These are phyloP conservation scores for Brachionus angularis DNA, from an alignment of 1,140 invertebrate species.

Conservation along the genomic window DNA sequence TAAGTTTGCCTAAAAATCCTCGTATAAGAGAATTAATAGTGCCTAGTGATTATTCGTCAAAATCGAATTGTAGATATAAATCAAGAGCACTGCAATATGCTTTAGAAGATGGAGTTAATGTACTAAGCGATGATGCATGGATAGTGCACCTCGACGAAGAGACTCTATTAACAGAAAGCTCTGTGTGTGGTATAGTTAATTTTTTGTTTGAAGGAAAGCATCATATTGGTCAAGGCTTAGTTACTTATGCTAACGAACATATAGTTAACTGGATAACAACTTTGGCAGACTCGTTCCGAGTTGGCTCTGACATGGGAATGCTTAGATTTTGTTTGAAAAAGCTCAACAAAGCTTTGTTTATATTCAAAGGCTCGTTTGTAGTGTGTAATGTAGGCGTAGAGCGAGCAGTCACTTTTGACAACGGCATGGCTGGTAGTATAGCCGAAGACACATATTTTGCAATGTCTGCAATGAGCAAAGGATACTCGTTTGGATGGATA, in stretches of 20 bases:
- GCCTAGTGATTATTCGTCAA: slow-evolving; percentile 76
- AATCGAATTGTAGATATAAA: slow-evolving; percentile 86
- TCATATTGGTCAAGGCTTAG: slow-evolving; percentile 92
- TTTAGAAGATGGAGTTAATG: slow-evolving; percentile 79
- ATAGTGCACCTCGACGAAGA: slow-evolving; percentile 97
- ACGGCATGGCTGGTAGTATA: slow-evolving; percentile 88
- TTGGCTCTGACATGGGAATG: slow-evolving; percentile 85
- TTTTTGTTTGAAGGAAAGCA: slow-evolving; percentile 90
- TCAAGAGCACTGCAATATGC: slow-evolving; percentile 91
- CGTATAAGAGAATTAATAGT: slow-evolving; percentile 74
- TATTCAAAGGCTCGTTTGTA: slow-evolving; percentile 73
- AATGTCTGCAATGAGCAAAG: slow-evolving; percentile 69
- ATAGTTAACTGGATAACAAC: slow-evolving; percentile 95
- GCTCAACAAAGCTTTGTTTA: slow-evolving; percentile 90
- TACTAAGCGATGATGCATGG: slow-evolving; percentile 84
- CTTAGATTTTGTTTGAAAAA: slow-evolving; percentile 82
- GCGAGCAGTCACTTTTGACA: slow-evolving; percentile 84
- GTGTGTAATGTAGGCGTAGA: slow-evolving; percentile 76
- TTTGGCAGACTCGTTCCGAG: slow-evolving; percentile 87
- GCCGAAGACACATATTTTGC: slow-evolving; percentile 95
- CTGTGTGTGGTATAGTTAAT: slow-evolving; percentile 79
- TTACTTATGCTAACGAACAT: slow-evolving; percentile 93
- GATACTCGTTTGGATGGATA: slow-evolving; percentile 60
- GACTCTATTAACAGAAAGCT: slow-evolving; percentile 86
- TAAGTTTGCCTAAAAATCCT: slow-evolving; percentile 69